phyloP scores from a whole-genome alignment of 2,797 vertebrate species.

The Chaetodon trifasciatus region DNA sequence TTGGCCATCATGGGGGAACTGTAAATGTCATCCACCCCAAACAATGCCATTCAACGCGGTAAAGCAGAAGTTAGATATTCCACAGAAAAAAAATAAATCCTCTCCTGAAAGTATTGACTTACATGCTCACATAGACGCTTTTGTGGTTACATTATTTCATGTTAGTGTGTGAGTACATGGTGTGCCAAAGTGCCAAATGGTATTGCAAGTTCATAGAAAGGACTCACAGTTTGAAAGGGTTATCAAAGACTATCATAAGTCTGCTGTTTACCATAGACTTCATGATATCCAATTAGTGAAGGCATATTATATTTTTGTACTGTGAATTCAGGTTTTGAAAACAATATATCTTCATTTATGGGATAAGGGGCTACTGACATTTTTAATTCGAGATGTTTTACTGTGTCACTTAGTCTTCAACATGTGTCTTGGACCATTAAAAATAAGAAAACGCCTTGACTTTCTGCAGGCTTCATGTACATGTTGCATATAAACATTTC shows the following conservation, averaged over 20 bases:
- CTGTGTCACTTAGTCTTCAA: slow-evolving; percentile 80
- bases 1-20: slow-evolving; percentile 30
- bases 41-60: slow-evolving; percentile 62
- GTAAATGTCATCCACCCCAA: slow-evolving; percentile 71
- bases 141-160: slow-evolving; percentile 68
- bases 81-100: slow-evolving; percentile 32
- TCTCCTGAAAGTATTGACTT: slow-evolving; percentile 57
- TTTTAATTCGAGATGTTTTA: slow-evolving; percentile 83
- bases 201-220: slow-evolving; percentile 65
- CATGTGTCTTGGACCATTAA: slow-evolving; percentile 71
- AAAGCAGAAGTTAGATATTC: slow-evolving; percentile 53
- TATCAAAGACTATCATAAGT: slow-evolving; percentile 69
- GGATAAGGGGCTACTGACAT: slow-evolving; percentile 90
- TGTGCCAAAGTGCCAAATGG: slow-evolving; percentile 88
- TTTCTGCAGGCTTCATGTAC: slow-evolving; percentile 68
- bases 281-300: slow-evolving; percentile 78
- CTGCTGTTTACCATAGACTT: slow-evolving; percentile 76
- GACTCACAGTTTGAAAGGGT: slow-evolving; percentile 66
- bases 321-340: slow-evolving; percentile 87
- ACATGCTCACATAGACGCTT: slow-evolving; percentile 71
- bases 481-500: slow-evolving; percentile 61
- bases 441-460: slow-evolving; percentile 68
- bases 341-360: slow-evolving; percentile 86
- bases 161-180: slow-evolving; percentile 70
- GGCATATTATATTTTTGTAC: slow-evolving; percentile 90